Conservation (phyloP, 2,797 vertebrate species). For the Catharus ustulatus region DNA sequence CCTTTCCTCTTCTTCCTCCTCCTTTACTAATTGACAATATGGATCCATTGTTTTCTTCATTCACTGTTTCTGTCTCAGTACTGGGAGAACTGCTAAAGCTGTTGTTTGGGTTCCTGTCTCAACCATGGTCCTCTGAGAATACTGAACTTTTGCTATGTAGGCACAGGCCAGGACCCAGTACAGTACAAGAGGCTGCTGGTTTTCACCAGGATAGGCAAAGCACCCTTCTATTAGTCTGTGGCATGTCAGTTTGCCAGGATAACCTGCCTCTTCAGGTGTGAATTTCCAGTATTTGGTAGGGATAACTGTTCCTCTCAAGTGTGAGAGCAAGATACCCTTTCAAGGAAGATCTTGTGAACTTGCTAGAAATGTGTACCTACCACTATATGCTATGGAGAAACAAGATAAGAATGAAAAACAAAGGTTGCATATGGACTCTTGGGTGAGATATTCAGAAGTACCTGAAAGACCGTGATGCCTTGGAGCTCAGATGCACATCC, state of each 20-base stretch:
- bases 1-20: not conserved
- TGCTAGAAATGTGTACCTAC: not conserved
- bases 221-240: not conserved
- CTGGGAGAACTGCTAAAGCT: not conserved
- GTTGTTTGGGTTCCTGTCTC: not conserved
- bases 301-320: not conserved
- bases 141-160: not conserved
- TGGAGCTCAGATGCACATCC: not conserved
- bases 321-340: not conserved
- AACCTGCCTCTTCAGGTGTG: no score
- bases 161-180: not conserved
- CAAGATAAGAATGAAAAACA: not conserved
- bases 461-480: not conserved
- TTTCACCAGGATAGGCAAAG: not conserved
- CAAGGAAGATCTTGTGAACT: not conserved
- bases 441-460: not conserved
- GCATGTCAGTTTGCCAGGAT: no score
- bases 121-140: not conserved
- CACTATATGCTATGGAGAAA: conserved; percentile 88
- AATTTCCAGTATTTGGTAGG: no score
- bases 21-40: not conserved
- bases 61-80: not conserved
- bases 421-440: not conserved
- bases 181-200: not conserved
- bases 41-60: not conserved